A percentile compares a stretch with the other conserved stretches of the same genome.
These are phyloP conservation scores for Troides helena DNA, from an alignment of 2,888 invertebrate genomes.

Conservation along the genomic window DNA sequence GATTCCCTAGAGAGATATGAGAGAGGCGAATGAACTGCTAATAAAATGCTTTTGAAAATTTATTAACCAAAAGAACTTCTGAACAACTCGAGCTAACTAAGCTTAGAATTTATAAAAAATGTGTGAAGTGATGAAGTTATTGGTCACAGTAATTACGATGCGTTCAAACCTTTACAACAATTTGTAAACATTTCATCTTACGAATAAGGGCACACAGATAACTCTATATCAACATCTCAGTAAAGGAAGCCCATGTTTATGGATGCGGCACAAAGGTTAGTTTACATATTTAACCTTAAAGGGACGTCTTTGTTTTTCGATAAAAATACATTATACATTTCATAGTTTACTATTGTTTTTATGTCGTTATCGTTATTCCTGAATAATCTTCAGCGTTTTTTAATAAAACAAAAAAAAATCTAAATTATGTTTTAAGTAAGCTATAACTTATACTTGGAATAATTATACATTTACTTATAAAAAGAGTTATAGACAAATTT, in stretches of 20 bases:
- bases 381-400: not conserved
- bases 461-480: too few relatives aligned
- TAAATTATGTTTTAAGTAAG: too few relatives aligned
- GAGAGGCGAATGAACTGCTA: too few relatives aligned
- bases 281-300: constrained; percentile 31
- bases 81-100: not conserved
- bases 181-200: constrained; percentile 29
- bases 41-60: too few relatives aligned
- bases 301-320: constrained; percentile 23
- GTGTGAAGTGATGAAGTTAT: not conserved
- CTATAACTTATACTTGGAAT: too few relatives aligned
- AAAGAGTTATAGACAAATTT: too few relatives aligned
- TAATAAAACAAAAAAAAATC: not conserved
- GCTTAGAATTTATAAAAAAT: not conserved
- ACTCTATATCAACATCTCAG: constrained; percentile 32
- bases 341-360: not conserved
- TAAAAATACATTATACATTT: constrained; percentile 5
- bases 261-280: constrained; percentile 28
- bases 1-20: too few relatives aligned
- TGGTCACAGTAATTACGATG: constrained; percentile 23
- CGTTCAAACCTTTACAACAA: constrained; percentile 4
- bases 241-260: constrained; percentile 32
- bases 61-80: not conserved
- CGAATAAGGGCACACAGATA: constrained; percentile 31
- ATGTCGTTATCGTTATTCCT: not conserved